Base-by-base conservation (phyloP, 2,113 vertebrate genomes). In the Tupaia chinensis region DNA sequence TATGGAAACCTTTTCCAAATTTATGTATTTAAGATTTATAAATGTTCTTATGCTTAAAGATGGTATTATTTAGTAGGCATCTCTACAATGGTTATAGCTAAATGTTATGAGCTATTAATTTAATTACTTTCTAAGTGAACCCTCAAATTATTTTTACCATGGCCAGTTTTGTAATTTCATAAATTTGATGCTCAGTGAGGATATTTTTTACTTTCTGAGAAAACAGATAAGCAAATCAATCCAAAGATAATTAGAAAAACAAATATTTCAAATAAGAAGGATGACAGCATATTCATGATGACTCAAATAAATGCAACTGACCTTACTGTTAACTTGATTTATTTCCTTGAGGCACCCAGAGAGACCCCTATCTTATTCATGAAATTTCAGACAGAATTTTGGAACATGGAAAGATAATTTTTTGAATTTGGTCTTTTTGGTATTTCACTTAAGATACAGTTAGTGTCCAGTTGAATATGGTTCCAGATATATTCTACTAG, bases 251-350 rank as follows among this genome's bases (percentile, higher is more conserved):
- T 61, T 89, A 44, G 19, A 56, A 95, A 95, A 95, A 60, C 15
- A 95, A 70, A 96, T 89, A 3, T 78, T 95, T 91, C 88, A 80
- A 72, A 58, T 76, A 82, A 86, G n/a, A 88, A 91, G 25, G 17
- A 29, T 69, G 53, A 60, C 22, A 54, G 3, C 61, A 2, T 91
- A 73, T 87, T 93, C 63, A 53, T 44, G 20, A 78, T 91, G 70
- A 61, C 12, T 8, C 34, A 89, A 32, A 81, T 87, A 74, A 69
- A 74, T 81, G 19, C 7, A 80, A 29, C 13, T 87, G 68, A 65
- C 58, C 80, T 95, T 95, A 81, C 4, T 17, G 15, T n/a, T 87
- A n/a, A 82, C 73, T 65, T 14, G 66, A 12, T 84, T 92, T 82
- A 1, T 78, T 90, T 94, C 68, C 22, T 92, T 61, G 25, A 58